Evolutionary conservation across 2,888 invertebrate species (phyloP), one percentile per base, ranked within the genome.

Genomic region (Venustoraphidia nigricollis): DNA sequence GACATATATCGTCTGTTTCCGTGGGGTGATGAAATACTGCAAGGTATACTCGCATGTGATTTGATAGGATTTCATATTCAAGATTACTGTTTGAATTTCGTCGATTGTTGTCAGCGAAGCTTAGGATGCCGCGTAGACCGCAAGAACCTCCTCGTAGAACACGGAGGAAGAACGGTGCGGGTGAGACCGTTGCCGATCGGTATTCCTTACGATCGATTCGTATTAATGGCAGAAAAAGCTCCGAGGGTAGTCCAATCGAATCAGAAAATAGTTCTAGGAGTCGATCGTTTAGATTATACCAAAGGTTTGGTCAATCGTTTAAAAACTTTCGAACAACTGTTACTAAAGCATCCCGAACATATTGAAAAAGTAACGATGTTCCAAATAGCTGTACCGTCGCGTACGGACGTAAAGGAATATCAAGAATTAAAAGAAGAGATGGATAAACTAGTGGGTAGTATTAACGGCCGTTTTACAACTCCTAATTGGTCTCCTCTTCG

Each of bases 1-100:
- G 93, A 93, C 60, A 90, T 92, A 55, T 91, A 89, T 66, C 74
- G 91, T 51, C 70, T 92, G 45, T 84, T 93, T 59, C 91, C 91
- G 2, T 90, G 91, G 88, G 84, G 88, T n/a, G 91, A 91, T 66
- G 92, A 92, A 69, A 83, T 94, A 48, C 73, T 94, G 34, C 90
- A 92, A 66, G 93, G 93, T 53, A 85, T 94, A 75, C 73, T 94
- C 46, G 84, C 86, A 56, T 90, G 91, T 65, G 93, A 93, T 60
- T 84, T 93, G 83, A 90, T 93, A 41, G 90, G 90, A 38, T 92
- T 92, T 64, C 92, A 92, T 63, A 91, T 90, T 57, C 83, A 84
- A 54, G 90, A 91, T 62, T 91, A 92, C 64, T 91, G 91, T 59
- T 67, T 90, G 52, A 91, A 92, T 66, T 92, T 92, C 61, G 86